A percentile compares a stretch with the other conserved stretches of the same genome.
phyloP scores from a whole-genome alignment of 2,113 vertebrate genomes.

The Mustelus asterias region DNA sequence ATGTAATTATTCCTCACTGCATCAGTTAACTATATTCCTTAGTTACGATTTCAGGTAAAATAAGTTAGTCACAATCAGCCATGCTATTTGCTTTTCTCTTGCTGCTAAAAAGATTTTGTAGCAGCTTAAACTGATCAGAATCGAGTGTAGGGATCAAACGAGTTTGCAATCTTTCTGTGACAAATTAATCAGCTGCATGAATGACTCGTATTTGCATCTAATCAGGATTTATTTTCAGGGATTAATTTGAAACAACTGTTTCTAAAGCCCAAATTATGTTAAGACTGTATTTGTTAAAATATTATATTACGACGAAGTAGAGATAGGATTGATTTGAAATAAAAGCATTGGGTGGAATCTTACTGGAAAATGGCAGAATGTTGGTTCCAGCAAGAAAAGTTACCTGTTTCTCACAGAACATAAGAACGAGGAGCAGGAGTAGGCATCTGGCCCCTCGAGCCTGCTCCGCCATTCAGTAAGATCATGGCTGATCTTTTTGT shows the following conservation, averaged over 20 bases:
- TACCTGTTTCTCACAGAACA: too few species aligned
- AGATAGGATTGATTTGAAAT: background rate
- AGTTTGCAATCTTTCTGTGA: background rate
- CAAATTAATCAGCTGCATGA: background rate
- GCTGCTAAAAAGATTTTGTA: background rate
- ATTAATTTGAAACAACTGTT: background rate
- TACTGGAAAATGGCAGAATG: too few species aligned
- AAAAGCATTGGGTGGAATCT: background rate
- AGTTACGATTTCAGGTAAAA: constrained; percentile 2
- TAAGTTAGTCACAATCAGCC: background rate
- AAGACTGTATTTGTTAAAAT: background rate
- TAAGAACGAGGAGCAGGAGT: too few species aligned
- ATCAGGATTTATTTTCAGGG: background rate
- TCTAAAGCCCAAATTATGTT: background rate
- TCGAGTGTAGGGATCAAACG: background rate
- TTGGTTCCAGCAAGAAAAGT: too few species aligned
- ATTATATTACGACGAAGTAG: background rate
- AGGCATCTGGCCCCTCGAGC: too few species aligned
- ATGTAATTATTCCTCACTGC: background rate
- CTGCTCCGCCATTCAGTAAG: too few species aligned
- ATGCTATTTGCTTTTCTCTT: background rate
- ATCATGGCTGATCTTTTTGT: too few species aligned
- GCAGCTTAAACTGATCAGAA: background rate
- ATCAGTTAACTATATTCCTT: background rate
- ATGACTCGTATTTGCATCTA: background rate